A percentile compares a stretch with the other conserved stretches of the same genome.
phyloP scores from a whole-genome alignment of 2,888 invertebrate species.

The Eucriotettix oculatus region DNA sequence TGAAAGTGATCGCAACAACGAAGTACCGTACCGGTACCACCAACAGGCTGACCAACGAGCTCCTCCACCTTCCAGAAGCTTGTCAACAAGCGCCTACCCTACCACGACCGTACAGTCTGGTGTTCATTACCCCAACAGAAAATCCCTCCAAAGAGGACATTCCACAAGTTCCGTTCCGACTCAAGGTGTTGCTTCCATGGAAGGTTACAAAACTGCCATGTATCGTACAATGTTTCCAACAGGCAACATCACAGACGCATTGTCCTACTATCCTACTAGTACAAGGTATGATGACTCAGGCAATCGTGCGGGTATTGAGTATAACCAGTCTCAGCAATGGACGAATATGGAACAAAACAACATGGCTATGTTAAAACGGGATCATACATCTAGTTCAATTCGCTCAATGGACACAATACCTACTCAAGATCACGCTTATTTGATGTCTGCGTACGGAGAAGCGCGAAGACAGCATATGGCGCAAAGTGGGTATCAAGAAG shows the following conservation, averaged over 20 bases:
- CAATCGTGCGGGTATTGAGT: background rate
- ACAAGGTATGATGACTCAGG: slow-evolving; percentile 32
- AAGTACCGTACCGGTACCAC: too few species aligned
- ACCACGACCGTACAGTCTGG: background rate
- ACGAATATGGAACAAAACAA: background rate
- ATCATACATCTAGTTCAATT: slow-evolving; percentile 40
- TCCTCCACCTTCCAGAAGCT: background rate
- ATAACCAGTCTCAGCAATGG: background rate
- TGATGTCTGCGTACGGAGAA: slow-evolving; percentile 5
- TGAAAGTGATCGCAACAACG: background rate
- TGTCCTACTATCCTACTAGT: slow-evolving; percentile 66
- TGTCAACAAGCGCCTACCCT: slow-evolving; percentile 3
- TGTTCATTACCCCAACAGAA: slow-evolving; percentile 21
- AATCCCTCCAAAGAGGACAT: slow-evolving; percentile 35
- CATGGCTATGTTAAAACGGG: background rate
- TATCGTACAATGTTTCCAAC: slow-evolving; percentile 53
- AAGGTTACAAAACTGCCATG: slow-evolving; percentile 44
- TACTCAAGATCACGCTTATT: slow-evolving; percentile 17
- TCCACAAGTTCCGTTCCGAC: slow-evolving; percentile 27
- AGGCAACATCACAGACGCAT: slow-evolving; percentile 55
- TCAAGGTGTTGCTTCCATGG: slow-evolving; percentile 38
- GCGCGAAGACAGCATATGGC: slow-evolving; percentile 15
- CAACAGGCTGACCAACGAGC: background rate
- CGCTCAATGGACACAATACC: slow-evolving; percentile 36
- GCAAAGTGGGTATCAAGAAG: slow-evolving; percentile 16